Evolutionary conservation across 2,888 invertebrate genomes (phyloP).

Genomic region (Drosophila gaucha): DNA sequence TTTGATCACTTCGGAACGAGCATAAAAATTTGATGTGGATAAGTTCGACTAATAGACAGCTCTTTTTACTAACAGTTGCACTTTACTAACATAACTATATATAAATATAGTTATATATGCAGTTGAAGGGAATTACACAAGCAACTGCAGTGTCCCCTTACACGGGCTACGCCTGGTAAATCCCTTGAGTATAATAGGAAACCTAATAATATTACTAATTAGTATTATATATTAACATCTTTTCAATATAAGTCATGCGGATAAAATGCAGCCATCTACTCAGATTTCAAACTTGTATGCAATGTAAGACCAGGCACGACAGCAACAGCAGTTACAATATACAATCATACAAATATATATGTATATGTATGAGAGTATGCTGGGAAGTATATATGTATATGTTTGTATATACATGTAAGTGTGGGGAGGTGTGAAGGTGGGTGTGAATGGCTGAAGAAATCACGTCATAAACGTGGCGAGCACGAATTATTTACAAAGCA

Average conservation of each 20-base stretch:
- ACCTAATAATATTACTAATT: too few species aligned
- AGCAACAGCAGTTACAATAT: conserved; percentile 15
- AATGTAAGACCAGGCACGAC: conserved; percentile 34
- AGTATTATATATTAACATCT: conserved; percentile 17
- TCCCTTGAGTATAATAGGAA: neutral
- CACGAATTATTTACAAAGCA: conserved; percentile 81
- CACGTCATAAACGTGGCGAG: conserved; percentile 78
- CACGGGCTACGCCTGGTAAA: neutral
- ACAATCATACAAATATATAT: conserved; percentile 7
- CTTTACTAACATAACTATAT: too few species aligned
- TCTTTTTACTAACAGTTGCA: too few species aligned
- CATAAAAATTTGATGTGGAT: too few species aligned
- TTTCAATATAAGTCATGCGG: conserved; percentile 15
- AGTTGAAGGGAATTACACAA: neutral
- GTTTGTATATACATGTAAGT: neutral
- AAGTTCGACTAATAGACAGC: too few species aligned
- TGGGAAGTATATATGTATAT: conserved; percentile 7
- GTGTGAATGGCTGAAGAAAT: conserved; percentile 64
- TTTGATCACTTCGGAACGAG: too few species aligned
- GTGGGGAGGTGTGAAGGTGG: conserved; percentile 10
- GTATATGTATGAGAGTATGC: too few species aligned
- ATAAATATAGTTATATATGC: too few species aligned
- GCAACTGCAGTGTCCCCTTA: neutral
- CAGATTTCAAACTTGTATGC: conserved; percentile 20
- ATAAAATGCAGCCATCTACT: conserved; percentile 26